Evolutionary conservation across 2,888 invertebrate genomes (phyloP), one percentile per base, ranked within the genome.

Genomic region (Oligia latruncula): DNA sequence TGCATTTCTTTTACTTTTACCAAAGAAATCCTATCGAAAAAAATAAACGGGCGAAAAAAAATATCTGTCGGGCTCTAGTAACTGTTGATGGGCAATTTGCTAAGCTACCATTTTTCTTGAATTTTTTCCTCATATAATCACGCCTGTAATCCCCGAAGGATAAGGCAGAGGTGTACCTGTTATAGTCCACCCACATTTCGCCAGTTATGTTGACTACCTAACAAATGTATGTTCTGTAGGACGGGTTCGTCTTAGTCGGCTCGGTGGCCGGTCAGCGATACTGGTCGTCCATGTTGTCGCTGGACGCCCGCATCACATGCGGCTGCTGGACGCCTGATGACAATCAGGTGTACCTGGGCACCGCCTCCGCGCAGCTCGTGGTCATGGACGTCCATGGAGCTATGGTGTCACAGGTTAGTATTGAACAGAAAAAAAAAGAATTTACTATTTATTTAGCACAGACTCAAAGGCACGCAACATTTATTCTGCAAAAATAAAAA

Each of bases 301-400:
- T 99, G 88, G 99, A 99, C 93, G 98, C 99, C 35, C 98, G 98
- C 78, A 99, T 99, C 91, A 99, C 99, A 0, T 99, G 99, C 94
- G 99, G 99, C 66, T 98, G 99, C 92, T 99, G 99, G 99, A 99
- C 99, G 20, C 99, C 99, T 0, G 99, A 99, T 93, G 99, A 99
- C 95, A 98, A 99, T 93, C 99, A 99, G 97, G 99, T 99, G 75
- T 99, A 99, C 96, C 99, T 99, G 92, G 99, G 99, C 74, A 99
- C 99, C 13, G 99, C 99, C 11, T 98, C 98, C 81, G 99, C 99
- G 1, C 99, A 99, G 95, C 98, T 99, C 81, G 98, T 99, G 80
- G 99, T 99, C 74, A 99, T 99, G 99, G 99, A 99, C 93, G 99
- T 99, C 0, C 99, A 99, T 90, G 99, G 99, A 0, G 99, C 99